These are phyloP conservation scores for Promerops cafer DNA, from an alignment of 2,113 vertebrate species.

Conservation along the genomic window DNA sequence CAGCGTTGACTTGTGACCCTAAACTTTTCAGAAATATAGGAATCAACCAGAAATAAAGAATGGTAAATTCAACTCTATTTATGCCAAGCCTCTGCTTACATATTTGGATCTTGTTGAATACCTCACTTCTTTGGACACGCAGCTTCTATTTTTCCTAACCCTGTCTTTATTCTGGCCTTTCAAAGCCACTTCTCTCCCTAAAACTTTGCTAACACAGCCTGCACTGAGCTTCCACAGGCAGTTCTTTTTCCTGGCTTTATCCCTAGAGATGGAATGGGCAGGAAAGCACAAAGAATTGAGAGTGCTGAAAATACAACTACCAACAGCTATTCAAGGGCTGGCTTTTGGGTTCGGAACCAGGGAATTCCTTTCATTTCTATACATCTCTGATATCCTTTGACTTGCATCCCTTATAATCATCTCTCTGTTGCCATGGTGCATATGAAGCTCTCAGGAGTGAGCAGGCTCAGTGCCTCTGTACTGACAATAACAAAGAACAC, in stretches of 20 bases:
- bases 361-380: constrained; percentile 15
- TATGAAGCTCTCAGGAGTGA: background rate
- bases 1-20: background rate
- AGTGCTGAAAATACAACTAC: background rate
- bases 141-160: background rate
- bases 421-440: constrained; percentile 6
- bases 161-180: background rate
- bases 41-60: background rate
- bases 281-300: background rate
- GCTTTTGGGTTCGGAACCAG: background rate
- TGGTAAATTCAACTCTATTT: background rate
- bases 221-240: background rate
- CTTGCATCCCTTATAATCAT: background rate
- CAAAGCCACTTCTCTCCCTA: background rate
- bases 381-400: background rate
- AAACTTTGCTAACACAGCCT: background rate
- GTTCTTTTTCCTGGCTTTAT: background rate
- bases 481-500: background rate
- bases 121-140: background rate
- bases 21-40: background rate
- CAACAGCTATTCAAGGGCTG: background rate
- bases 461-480: background rate
- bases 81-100: fast-evolving
- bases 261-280: background rate
- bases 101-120: background rate